Evolutionary conservation across 2,797 vertebrate genomes (phyloP), one percentile per base, ranked within the genome.

Genomic region (Falco concolor): DNA sequence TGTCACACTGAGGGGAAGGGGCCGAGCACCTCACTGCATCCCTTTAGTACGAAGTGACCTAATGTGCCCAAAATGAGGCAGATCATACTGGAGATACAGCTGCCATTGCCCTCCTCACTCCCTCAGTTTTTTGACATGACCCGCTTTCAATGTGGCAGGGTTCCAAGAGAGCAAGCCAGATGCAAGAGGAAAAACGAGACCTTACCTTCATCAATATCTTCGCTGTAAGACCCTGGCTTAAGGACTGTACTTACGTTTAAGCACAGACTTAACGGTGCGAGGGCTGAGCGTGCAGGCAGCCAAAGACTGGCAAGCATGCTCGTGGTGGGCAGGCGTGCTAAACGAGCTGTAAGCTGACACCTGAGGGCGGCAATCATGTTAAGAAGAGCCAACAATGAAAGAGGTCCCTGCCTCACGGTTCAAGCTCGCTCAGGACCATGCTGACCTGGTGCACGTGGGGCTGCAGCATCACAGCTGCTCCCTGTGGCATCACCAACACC

Each of bases 351-450:
- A 28, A 83, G 44, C 23, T 59, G 57, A 4, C 50, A 5, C 54
- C 34, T 59, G 73, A 70, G 53, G 44, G 44, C 68, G 88, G 57
- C 40, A 57, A 2, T 50, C 2, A 0, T 20, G 8, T 23, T 24
- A 30, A 63, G 32, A 79, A 23, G 61, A 57, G 30, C 47, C 49
- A 68, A 42, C 28, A 27, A 17, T 5, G 7, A 24, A 76, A 70
- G 52, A 65, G 10, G 24, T 8, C 38, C 45, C 21, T 5, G 4
- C 25, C 28, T 67, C 10, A 0, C 2, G 4, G 49, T 59, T 61
- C 22, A 1, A 10, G 8, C 57, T 72, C 0, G 1, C 57, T 57
- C 15, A 3, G 23, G 56, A 52, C 80, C 40, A 1, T 6, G 36
- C 23, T 83, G 91, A 49, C 44, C 47, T 34, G 42, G 59, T 64